Base-by-base conservation (phyloP, 2,888 invertebrate species). In the Celastrina argiolus region DNA sequence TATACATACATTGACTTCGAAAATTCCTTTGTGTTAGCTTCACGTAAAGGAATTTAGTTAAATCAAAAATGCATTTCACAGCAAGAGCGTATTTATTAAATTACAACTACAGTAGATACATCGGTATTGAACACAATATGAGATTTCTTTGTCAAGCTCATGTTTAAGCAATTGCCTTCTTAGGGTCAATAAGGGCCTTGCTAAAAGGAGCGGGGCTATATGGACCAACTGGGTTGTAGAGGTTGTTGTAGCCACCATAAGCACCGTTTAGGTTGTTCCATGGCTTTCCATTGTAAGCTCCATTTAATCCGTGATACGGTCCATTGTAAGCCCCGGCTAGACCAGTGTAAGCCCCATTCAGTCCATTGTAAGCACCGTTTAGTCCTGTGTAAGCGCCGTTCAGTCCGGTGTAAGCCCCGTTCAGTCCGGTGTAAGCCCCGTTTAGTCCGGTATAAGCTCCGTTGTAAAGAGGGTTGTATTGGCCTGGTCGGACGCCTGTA, bases 371-470 rank as follows among this genome's bases (percentile, higher is more conserved):
- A 58, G 10, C 16, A 2, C 61, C 61, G 36, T 74, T 73, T 26
- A 69, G 69, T 26, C 73, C 72, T 16, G 71, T 74, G 45, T 74
- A 78, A 16, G 78, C 78, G 64, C 83, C 79, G 68, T 82, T 82
- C 8, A 78, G 79, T 1, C 36, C 59, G 16, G 10, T 59, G 34
- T 56, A 28, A n/a, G 56, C 31, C 14, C 56, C 58, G 69, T 83
- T 84, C 16, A 71, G 66, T 3, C 73, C 72, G 66, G 76, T 72
- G 51, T 74, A 74, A 16, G 66, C 59, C 51, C 83, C 79, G 41
- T 74, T 73, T 16, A 69, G 69, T 3, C 59, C 58, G 7, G 3
- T 58, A 7, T 56, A 26, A 22, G 56, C 28, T 26, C 73, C 72
- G 22, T 84, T 84, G 31, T 51, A 26, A 22, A 71, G 68, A 8